Base-by-base conservation (phyloP, 2,888 invertebrate genomes). In the Aricia artaxerxes region DNA sequence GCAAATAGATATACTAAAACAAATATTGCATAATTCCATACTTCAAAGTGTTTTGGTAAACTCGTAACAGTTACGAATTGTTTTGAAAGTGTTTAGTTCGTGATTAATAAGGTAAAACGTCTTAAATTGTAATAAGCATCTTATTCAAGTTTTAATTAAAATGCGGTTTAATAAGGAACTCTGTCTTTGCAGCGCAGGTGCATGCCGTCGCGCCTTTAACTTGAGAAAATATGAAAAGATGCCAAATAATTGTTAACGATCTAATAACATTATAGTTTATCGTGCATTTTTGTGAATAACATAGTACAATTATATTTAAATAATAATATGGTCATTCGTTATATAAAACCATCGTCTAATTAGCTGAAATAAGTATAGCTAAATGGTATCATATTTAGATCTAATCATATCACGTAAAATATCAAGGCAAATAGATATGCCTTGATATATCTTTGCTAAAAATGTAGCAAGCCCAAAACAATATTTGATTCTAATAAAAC, bases 151-250 rank as follows among this genome's bases (percentile, higher is more conserved):
- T 64, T 24, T 64, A 64, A 24, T 64, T 64, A 64, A 64, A 31
- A 2, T 64, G 2, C 2, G 24, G 61, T 64, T 64, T 9, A 9
- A 24, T 61, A 24, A 2, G 31, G 61, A 31, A 64, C 31, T 61
- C 5, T 16, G 16, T 57, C 44, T 44, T 44, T 53, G 57, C 1
- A 57, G 16, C 16, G 57, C 57, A 57, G 16, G 16, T 16, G 57
- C 57, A 57, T 57, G 57, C 57, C 57, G 4, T 61, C 24, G 24
- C 24, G 24, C 24, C 61, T 61, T 24, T 24, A 5, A 24, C 24
- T 60, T 61, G 7, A 61, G 64, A 64, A 64, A 64, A 64, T 31
- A 64, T 64, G 24, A 31, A 64, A 64, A 64, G 64, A 31, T 31
- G 9, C 64, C n/a, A 24, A 60, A n/a, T n/a, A 57, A 4, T 73